These are phyloP conservation scores for Aotus griseimembra DNA, from an alignment of 2,797 vertebrate species.

Conservation along the genomic window DNA sequence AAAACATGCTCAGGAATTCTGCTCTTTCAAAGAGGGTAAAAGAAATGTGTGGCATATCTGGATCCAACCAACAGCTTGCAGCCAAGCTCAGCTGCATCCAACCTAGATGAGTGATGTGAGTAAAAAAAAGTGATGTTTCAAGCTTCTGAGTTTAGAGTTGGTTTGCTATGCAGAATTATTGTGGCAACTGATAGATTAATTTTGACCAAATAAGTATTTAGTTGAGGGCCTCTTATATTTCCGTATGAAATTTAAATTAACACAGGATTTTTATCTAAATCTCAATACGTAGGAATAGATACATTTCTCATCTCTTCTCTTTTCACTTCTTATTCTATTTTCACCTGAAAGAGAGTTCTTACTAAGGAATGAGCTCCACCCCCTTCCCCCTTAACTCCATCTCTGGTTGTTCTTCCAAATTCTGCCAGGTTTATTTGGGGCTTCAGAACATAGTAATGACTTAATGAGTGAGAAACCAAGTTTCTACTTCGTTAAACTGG, in stretches of 20 bases:
- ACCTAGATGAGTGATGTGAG: not conserved
- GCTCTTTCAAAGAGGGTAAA: not conserved
- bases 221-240: not conserved
- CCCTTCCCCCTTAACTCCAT: not conserved
- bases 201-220: constrained; percentile 17
- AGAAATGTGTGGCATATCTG: not conserved
- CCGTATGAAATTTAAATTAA: constrained; percentile 21
- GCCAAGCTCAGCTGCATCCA: not conserved
- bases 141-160: not conserved
- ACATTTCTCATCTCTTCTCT: not conserved
- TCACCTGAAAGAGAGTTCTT: not conserved
- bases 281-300: not conserved
- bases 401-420: constrained; percentile 9
- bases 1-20: not conserved
- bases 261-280: constrained; percentile 38
- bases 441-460: not conserved
- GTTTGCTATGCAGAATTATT: not conserved
- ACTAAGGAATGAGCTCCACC: not conserved
- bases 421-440: not conserved
- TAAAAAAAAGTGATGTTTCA: not conserved
- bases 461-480: constrained; percentile 9
- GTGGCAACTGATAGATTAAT: not conserved
- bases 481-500: not conserved
- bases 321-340: not conserved
- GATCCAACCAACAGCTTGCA: not conserved